A percentile compares a stretch with the other conserved stretches of the same genome.
Conservation (phyloP, 2,113 vertebrate genomes). For the Eclectus roratus region DNA sequence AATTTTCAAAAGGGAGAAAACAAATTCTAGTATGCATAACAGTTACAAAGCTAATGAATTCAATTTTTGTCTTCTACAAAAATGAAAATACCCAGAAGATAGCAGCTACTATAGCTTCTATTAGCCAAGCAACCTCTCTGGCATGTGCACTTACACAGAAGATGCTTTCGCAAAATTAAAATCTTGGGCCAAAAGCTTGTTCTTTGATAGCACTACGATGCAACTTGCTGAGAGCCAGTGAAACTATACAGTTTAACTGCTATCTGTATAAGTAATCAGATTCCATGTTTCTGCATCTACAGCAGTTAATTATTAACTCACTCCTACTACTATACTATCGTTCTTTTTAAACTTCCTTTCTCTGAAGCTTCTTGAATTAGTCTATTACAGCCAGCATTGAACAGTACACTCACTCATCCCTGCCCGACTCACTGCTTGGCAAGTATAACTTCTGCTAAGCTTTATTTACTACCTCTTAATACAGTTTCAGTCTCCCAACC, state of each 20-base stretch:
- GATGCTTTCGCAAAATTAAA: background rate
- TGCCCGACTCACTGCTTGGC: background rate
- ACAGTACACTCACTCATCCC: background rate
- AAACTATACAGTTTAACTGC: background rate
- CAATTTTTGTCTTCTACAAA: background rate
- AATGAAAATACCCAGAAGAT: background rate
- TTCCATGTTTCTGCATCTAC: background rate
- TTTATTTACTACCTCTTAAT: background rate
- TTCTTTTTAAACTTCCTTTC: background rate
- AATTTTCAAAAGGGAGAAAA: constrained; percentile 66
- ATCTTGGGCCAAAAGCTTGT: background rate
- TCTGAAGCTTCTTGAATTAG: background rate
- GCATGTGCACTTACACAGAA: background rate
- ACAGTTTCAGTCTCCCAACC: background rate
- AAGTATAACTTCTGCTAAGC: background rate
- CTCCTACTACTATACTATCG: background rate
- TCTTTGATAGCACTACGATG: background rate
- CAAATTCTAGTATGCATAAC: constrained; percentile 55
- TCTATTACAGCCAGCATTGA: background rate
- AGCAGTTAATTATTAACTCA: background rate
- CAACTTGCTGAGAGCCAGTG: background rate
- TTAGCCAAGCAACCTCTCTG: background rate
- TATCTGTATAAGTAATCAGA: background rate
- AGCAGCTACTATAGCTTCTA: background rate
- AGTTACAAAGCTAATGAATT: background rate